Base-by-base conservation (phyloP, 2,797 vertebrate species). In the Premnoplex brunnescens region DNA sequence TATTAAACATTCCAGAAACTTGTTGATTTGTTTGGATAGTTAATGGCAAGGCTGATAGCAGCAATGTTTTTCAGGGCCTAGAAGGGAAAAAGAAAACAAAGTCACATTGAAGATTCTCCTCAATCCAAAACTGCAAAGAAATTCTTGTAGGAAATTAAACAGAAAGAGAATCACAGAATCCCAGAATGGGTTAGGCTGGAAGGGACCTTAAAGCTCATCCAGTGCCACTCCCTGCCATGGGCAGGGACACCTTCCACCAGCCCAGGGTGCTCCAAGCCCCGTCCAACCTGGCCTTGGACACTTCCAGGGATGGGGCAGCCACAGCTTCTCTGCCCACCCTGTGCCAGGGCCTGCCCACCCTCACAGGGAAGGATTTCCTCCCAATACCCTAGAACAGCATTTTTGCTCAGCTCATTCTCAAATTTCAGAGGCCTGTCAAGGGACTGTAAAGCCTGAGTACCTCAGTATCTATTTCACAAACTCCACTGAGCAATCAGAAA, bases 41-140 rank as follows among this genome's bases (percentile, higher is more conserved):
- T 99, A 98, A 99, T 99, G 90, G 99, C 99, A 98, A 99, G 98
- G 98, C 99, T 99, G 98, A 99, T 99, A 97, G 99, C 99, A 90
- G 99, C 99, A 84, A 99, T 99, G 98, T 99, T 99, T 98, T 98
- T 99, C 98, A 99, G 98, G 93, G 99, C 99, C 99, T 99, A 96
- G 39, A 96, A 88, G 52, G 91, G 56, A 85, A 62, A 75, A 96
- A 28, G 26, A 62, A 84, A 88, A 32, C 7, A 46, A 41, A 68
- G 55, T 89, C 36, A 94, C 1, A 0, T 5, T 3, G 9, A 60
- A 71, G n/a, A 62, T 37, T 36, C 48, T 86, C 37, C 55, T 32
- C 26, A 27, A 12, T n/a, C 17, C 37, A 21, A 56, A 82, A 48
- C 5, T 6, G 14, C 32, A 22, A 64, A 83, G 36, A 88, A 87